These are phyloP conservation scores for Xenopus borealis DNA, from an alignment of 2,113 vertebrate species.

Conservation along the genomic window DNA sequence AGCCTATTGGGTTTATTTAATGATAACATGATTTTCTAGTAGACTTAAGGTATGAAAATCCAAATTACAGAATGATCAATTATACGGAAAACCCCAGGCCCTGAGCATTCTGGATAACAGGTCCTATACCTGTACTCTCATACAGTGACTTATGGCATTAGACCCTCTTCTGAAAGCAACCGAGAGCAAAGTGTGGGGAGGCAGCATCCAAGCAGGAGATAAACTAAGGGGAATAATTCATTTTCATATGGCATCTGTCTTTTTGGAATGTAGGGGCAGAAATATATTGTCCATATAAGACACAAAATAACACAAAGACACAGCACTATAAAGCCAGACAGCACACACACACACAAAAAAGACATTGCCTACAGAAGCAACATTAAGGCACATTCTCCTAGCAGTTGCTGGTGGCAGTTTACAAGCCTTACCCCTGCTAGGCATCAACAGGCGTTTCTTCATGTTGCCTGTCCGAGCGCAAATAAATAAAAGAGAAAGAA, in stretches of 20 bases:
- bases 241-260: neutral
- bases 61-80: no score
- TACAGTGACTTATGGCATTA: no score
- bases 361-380: slow-evolving; percentile 61
- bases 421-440: slow-evolving; percentile 78
- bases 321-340: slow-evolving; percentile 57
- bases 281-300: slow-evolving; percentile 8
- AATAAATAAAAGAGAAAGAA: slow-evolving; percentile 60
- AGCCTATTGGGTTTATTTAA: no score
- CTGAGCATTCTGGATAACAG: no score
- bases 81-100: no score
- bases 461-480: slow-evolving; percentile 72
- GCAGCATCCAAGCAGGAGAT: neutral
- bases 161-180: no score
- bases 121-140: no score
- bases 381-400: slow-evolving; percentile 53
- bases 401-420: slow-evolving; percentile 54
- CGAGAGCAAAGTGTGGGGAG: neutral
- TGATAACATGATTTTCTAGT: no score
- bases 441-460: slow-evolving; percentile 83
- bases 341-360: no score
- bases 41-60: no score
- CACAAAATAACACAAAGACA: slow-evolving; percentile 55
- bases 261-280: neutral
- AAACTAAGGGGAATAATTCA: neutral